A percentile compares a stretch with the other conserved stretches of the same genome.
phyloP scores from a whole-genome alignment of 2,888 invertebrate species.

The Hofmannophila pseudospretella region DNA sequence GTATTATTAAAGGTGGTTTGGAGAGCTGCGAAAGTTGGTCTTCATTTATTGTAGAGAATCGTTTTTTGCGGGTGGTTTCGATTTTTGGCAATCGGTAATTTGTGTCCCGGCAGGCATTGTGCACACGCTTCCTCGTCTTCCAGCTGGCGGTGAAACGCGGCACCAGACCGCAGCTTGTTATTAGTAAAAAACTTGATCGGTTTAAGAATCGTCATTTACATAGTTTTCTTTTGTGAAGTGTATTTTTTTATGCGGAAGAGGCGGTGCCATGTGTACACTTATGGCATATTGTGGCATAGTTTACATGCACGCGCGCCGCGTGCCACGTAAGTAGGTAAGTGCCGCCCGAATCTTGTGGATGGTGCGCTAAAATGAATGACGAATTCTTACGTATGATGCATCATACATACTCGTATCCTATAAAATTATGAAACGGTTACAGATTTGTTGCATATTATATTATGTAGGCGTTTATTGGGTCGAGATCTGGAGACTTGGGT shows the following conservation, averaged over 20 bases:
- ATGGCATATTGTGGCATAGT: slow-evolving; percentile 8
- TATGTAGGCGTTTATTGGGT: too few species aligned
- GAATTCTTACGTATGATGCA: background rate
- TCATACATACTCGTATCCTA: too few species aligned
- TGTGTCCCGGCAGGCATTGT: slow-evolving; percentile 40
- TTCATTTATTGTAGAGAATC: slow-evolving; percentile 21
- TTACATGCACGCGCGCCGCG: slow-evolving; percentile 15
- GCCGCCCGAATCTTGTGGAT: slow-evolving; percentile 3
- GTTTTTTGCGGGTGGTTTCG: slow-evolving; percentile 36
- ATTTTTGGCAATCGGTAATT: slow-evolving; percentile 59
- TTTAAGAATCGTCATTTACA: slow-evolving; percentile 48
- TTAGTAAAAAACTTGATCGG: slow-evolving; percentile 59
- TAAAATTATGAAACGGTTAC: too few species aligned
- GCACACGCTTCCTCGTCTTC: slow-evolving; percentile 54
- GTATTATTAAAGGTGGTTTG: slow-evolving; percentile 38
- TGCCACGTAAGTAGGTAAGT: slow-evolving; percentile 5
- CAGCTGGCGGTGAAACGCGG: slow-evolving; percentile 65
- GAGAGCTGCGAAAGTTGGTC: slow-evolving; percentile 24
- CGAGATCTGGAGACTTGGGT: slow-evolving; percentile 31
- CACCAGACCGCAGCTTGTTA: slow-evolving; percentile 52
- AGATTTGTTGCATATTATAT: too few species aligned
- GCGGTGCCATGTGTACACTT: slow-evolving; percentile 30
- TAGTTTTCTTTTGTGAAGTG: slow-evolving; percentile 45
- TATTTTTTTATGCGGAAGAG: slow-evolving; percentile 35
- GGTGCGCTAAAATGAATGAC: background rate